phyloP scores from a whole-genome alignment of 2,888 invertebrate genomes.

The Galerucella pusilla region DNA sequence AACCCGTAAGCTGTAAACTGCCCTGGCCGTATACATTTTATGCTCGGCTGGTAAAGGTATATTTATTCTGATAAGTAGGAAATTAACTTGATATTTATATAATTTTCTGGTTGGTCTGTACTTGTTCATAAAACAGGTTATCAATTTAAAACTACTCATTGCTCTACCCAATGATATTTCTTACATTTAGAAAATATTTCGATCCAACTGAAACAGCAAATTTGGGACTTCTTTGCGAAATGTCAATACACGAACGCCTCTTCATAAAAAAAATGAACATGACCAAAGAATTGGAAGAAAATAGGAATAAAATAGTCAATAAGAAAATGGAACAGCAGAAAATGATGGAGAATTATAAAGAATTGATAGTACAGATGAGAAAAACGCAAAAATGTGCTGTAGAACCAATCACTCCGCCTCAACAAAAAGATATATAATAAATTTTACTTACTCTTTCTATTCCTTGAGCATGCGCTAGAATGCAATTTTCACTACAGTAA shows the following conservation, averaged over 20 bases:
- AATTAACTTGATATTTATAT: no score
- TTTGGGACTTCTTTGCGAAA: slow-evolving; percentile 72
- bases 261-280: slow-evolving; percentile 66
- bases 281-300: slow-evolving; percentile 68
- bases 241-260: slow-evolving; percentile 73
- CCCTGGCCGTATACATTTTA: no score
- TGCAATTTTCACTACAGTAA: slow-evolving; percentile 91
- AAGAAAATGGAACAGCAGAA: slow-evolving; percentile 65
- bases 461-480: slow-evolving; percentile 85
- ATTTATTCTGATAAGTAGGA: no score
- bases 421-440: slow-evolving; percentile 35
- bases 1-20: no score
- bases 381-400: slow-evolving; percentile 56
- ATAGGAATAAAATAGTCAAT: slow-evolving; percentile 65
- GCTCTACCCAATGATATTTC: neutral
- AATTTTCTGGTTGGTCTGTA: no score
- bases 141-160: neutral
- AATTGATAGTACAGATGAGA: slow-evolving; percentile 64
- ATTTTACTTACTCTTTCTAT: slow-evolving; percentile 64
- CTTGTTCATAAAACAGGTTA: no score
- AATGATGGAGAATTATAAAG: slow-evolving; percentile 66
- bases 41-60: no score
- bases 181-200: slow-evolving; percentile 63
- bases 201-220: slow-evolving; percentile 72
- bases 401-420: slow-evolving; percentile 44